Conservation (phyloP, 1,140 invertebrate species). For the Meloidogyne floridensis region DNA sequence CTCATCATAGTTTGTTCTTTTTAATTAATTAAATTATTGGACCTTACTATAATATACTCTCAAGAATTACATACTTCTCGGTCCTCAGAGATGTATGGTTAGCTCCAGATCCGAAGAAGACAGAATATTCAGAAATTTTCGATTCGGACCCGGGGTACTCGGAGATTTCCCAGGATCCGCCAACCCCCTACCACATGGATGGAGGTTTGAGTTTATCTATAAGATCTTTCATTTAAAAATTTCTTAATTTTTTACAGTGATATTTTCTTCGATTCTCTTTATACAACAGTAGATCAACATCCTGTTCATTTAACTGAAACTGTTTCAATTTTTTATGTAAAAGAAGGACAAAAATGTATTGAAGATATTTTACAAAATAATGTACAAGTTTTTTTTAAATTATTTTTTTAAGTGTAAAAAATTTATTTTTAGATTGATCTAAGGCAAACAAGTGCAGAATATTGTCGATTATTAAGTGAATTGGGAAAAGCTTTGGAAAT, state of each 20-base stretch:
- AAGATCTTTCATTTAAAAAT: too few relatives aligned
- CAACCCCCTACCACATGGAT: too few relatives aligned
- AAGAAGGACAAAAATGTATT: slow-evolving; percentile 77
- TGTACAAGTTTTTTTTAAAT: slow-evolving; percentile 67
- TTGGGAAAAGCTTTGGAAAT: slow-evolving; percentile 58
- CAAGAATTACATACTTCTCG: too few relatives aligned
- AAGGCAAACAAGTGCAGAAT: slow-evolving; percentile 54
- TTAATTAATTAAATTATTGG: too few relatives aligned
- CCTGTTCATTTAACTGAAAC: slow-evolving; percentile 78
- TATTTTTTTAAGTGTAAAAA: neutral
- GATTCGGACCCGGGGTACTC: too few relatives aligned
- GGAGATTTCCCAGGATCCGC: too few relatives aligned
- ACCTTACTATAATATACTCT: too few relatives aligned
- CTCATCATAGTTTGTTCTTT: slow-evolving; percentile 29
- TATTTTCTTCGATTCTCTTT: slow-evolving; percentile 54
- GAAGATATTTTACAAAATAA: slow-evolving; percentile 83
- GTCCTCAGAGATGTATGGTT: too few relatives aligned
- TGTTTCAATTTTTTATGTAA: slow-evolving; percentile 90
- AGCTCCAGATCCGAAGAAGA: too few relatives aligned
- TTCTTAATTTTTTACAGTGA: slow-evolving; percentile 45
- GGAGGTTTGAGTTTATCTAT: too few relatives aligned
- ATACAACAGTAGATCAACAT: slow-evolving; percentile 53
- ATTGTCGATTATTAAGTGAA: slow-evolving; percentile 51
- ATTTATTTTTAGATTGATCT: slow-evolving; percentile 41
- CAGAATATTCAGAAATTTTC: too few relatives aligned